Conservation (phyloP, 2,797 vertebrate species). For the Moxostoma hubbsi region DNA sequence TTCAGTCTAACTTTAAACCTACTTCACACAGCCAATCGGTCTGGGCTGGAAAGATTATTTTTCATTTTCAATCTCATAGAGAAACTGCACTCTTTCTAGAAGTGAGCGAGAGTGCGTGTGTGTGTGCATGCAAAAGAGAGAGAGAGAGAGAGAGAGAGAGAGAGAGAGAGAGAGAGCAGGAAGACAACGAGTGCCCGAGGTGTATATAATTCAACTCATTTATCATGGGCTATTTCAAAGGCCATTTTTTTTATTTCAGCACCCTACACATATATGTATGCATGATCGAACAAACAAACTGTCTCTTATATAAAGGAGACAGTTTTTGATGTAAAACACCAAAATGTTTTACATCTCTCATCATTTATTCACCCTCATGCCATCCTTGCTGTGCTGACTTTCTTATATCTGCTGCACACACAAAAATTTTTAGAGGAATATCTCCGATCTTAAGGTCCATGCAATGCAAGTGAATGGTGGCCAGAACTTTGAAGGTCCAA, state of each 20-base stretch:
- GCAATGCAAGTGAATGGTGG: no score
- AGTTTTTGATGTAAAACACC: no score
- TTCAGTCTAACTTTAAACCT: conserved; percentile 36
- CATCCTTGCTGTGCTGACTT: no score
- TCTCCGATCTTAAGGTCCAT: no score
- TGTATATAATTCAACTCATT: conserved; percentile 30
- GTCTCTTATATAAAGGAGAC: background rate
- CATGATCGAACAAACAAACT: conserved; percentile 18
- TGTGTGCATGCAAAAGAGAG: no score
- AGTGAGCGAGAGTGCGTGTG: no score
- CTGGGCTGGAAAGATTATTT: conserved; percentile 35
- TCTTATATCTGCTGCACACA: no score
- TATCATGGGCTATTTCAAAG: conserved; percentile 30
- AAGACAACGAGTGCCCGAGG: conserved; percentile 15
- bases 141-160: no score
- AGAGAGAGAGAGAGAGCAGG: conserved; percentile 11
- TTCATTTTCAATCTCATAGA: conserved; percentile 14
- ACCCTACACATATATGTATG: background rate
- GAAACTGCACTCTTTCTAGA: background rate
- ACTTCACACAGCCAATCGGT: conserved; percentile 11
- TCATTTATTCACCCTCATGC: no score
- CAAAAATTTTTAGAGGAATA: no score
- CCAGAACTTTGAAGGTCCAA: no score
- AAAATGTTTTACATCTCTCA: no score
- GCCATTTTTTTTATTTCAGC: conserved; percentile 41